These are phyloP conservation scores for Pandemis heparana DNA, from an alignment of 2,888 invertebrate genomes.

Conservation along the genomic window DNA sequence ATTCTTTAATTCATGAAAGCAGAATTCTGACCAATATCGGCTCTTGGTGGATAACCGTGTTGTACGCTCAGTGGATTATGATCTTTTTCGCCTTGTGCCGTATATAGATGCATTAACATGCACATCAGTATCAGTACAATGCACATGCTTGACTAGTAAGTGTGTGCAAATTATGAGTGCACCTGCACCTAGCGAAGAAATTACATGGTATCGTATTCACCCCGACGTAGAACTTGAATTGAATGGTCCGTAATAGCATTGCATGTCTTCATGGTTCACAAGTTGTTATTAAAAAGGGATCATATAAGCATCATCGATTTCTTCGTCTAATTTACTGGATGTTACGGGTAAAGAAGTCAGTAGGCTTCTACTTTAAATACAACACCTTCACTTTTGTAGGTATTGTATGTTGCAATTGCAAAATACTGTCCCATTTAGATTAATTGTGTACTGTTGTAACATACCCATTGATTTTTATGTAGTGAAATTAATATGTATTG, in stretches of 20 bases:
- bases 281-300: neutral
- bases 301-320: neutral
- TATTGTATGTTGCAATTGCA: no score
- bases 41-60: conserved; percentile 35
- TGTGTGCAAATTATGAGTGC: conserved; percentile 22
- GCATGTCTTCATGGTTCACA: conserved; percentile 8
- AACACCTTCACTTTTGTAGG: neutral
- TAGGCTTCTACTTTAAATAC: neutral
- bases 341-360: no score
- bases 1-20: conserved; percentile 44
- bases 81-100: conserved; percentile 33
- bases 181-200: conserved; percentile 32
- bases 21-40: conserved; percentile 35
- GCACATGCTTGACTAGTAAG: conserved; percentile 32
- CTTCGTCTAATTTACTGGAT: neutral
- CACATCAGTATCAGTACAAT: conserved; percentile 20
- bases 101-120: conserved; percentile 11
- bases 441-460: neutral
- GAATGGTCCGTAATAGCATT: conserved; percentile 1
- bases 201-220: conserved; percentile 24
- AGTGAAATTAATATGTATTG: no score
- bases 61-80: conserved; percentile 29
- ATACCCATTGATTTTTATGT: neutral
- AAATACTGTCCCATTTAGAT: neutral
- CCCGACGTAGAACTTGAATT: conserved; percentile 25